Evolutionary conservation across 2,113 vertebrate genomes (phyloP), one percentile per base, ranked within the genome.

Genomic region (Gobiocypris rarus): DNA sequence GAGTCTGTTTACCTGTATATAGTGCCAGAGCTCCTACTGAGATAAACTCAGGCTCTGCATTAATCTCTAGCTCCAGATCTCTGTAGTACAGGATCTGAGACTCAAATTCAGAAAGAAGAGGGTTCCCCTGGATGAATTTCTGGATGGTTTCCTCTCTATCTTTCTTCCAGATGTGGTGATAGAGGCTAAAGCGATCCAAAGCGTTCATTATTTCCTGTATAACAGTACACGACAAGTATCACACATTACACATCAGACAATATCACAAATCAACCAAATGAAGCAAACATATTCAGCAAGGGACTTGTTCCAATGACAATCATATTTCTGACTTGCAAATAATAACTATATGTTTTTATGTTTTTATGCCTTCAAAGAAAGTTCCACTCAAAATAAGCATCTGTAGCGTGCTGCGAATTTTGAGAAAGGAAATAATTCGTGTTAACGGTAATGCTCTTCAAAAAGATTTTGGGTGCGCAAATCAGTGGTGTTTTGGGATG

Each of bases 81-180:
- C 88, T 93, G 89, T 97, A 98, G 91, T 93, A 95, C 74, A 97
- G 88, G 86, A 99, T 97, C 92, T 96, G 95, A 54, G 94, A 95
- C 91, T 99, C 97, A 93, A 98, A 97, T 86, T 98, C 96, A 48
- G 95, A 96, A 1, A 99, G 91, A 84, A 95, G 90, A 1, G 96
- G 96, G 41, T 86, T 96, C 54, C 91, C 93, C 83, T 89, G 86
- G 86, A 95, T 89, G 74, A 97, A 94, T 45, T 91, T 91, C 78
- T 83, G 89, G 90, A 97, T 93, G 19, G 94, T 92, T 83, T 96
- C 95, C 82, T 97, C 95, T 82, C 96, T 95, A 84, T 98, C 95
- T 77, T 90, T 95, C 88, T 94, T 96, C 98, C 98, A 99, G 90
- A 99, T 94, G 84, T 97, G 95, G 86, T 96, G 95, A 86, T 97